Conservation (phyloP, 1,140 invertebrate genomes). For the Ostrea denselamellosa region DNA sequence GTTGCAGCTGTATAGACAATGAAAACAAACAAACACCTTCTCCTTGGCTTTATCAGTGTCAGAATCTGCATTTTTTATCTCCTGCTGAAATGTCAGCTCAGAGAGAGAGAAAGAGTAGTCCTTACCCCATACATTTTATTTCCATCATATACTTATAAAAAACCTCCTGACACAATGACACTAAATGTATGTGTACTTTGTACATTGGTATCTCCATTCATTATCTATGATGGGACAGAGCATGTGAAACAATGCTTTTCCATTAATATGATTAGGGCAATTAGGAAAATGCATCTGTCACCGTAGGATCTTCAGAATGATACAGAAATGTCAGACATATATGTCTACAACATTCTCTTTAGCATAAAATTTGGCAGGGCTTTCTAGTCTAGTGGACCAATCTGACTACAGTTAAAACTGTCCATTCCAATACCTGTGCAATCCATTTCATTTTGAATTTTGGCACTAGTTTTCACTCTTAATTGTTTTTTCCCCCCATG, state of each 20-base stretch:
- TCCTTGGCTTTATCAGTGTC: background rate
- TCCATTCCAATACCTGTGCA: too few relatives aligned
- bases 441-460: too few relatives aligned
- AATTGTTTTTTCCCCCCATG: too few relatives aligned
- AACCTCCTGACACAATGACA: background rate
- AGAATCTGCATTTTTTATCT: background rate
- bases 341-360: background rate
- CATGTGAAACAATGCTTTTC: slow-evolving; percentile 18
- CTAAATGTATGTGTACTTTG: slow-evolving; percentile 24
- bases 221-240: slow-evolving; percentile 23
- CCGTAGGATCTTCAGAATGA: background rate
- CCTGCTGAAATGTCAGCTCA: background rate
- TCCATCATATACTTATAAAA: slow-evolving; percentile 17
- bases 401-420: too few relatives aligned
- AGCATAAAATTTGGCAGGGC: too few relatives aligned
- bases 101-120: background rate
- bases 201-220: slow-evolving; percentile 14
- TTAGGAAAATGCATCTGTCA: background rate
- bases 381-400: too few relatives aligned
- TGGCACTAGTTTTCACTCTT: too few relatives aligned
- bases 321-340: background rate
- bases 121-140: background rate
- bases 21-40: background rate
- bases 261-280: slow-evolving; percentile 27
- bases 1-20: background rate